Percentiles rank a stretch among this genome's conserved stretches.
These are phyloP conservation scores for Celastrina argiolus DNA, from an alignment of 2,888 invertebrate species.

Conservation along the genomic window DNA sequence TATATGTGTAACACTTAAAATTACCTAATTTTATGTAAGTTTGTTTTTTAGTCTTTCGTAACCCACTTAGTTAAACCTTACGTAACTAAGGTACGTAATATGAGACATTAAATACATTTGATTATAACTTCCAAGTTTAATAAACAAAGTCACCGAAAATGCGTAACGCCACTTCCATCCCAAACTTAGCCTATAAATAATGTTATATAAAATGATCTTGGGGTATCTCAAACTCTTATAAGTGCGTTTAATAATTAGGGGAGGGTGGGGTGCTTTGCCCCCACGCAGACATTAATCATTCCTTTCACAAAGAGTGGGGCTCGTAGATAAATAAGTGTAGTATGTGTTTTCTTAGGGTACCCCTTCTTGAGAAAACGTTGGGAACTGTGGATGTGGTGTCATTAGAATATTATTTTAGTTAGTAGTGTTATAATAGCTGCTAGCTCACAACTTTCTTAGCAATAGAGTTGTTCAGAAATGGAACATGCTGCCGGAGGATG, in stretches of 20 bases:
- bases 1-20: too few species aligned
- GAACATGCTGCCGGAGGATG: too few species aligned
- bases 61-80: too few species aligned
- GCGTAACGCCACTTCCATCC: neutral
- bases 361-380: slow-evolving; percentile 57
- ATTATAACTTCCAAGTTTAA: neutral
- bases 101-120: neutral
- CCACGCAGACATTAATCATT: slow-evolving; percentile 77
- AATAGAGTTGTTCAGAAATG: too few species aligned
- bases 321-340: slow-evolving; percentile 77
- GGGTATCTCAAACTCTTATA: slow-evolving; percentile 68
- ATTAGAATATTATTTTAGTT: neutral
- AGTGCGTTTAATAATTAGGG: slow-evolving; percentile 72
- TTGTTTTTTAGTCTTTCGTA: too few species aligned
- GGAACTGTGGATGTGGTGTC: slow-evolving; percentile 45
- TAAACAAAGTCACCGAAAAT: neutral
- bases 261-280: slow-evolving; percentile 58
- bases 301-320: slow-evolving; percentile 78
- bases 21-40: too few species aligned
- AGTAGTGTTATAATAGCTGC: too few species aligned
- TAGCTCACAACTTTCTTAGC: too few species aligned
- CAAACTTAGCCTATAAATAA: slow-evolving; percentile 12
- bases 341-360: slow-evolving; percentile 78
- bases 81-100: too few species aligned
- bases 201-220: slow-evolving; percentile 36